Evolutionary conservation across 2,113 vertebrate genomes (phyloP).

Genomic region (Elgaria multicarinata): DNA sequence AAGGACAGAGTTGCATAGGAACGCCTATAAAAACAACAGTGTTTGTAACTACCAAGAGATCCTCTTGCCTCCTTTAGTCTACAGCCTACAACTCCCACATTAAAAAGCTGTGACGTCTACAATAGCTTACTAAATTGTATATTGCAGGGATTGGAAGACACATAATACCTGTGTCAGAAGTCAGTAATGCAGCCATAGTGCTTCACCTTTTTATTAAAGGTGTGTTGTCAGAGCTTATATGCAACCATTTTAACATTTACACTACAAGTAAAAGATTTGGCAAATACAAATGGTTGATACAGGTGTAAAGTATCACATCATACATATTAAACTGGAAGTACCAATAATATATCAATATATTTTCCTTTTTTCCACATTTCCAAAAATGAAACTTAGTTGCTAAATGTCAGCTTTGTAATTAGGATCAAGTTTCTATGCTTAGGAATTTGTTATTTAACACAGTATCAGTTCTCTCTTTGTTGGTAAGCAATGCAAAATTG

Average conservation of each 20-base stretch:
- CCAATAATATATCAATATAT: not conserved
- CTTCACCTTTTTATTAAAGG: slow-evolving; percentile 26
- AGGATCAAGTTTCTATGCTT: not conserved
- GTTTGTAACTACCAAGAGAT: not conserved
- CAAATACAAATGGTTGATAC: slow-evolving; percentile 4
- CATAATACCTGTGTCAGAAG: not conserved
- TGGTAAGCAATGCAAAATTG: not conserved
- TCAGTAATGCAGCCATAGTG: not conserved
- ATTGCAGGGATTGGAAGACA: not conserved
- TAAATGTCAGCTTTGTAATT: not conserved
- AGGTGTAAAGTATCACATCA: not conserved
- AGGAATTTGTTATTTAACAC: not conserved
- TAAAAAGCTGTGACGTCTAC: not conserved
- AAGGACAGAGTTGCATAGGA: too few relatives aligned
- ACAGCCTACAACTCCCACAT: too few relatives aligned
- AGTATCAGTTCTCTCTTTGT: not conserved
- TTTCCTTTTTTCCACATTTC: not conserved
- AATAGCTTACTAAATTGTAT: not conserved
- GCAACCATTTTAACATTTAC: not conserved
- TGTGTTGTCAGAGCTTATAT: slow-evolving; percentile 15
- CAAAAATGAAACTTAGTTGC: not conserved
- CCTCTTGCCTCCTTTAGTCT: not conserved
- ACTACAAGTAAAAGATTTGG: not conserved
- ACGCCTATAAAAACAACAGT: not conserved
- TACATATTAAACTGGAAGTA: not conserved